These are phyloP conservation scores for Cylas formicarius DNA, from an alignment of 1,140 invertebrate species.

Conservation along the genomic window DNA sequence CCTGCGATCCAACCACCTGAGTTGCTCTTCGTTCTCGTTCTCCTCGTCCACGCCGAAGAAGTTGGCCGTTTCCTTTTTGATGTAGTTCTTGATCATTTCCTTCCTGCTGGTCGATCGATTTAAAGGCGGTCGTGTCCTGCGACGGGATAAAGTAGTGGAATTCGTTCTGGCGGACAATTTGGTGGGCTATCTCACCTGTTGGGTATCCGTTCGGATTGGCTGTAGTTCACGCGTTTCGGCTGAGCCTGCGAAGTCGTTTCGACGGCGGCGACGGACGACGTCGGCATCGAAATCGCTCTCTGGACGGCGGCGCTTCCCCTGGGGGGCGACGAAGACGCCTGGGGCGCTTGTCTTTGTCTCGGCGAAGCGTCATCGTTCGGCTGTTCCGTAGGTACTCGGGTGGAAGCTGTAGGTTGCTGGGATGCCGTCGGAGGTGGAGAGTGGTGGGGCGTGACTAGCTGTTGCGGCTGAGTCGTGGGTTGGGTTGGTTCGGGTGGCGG, in stretches of 20 bases:
- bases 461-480: constrained; percentile 6
- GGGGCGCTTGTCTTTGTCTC: constrained; percentile 6
- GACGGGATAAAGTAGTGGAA: constrained; percentile 5
- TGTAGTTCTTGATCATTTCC: constrained; percentile 51
- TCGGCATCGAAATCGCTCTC: constrained; percentile 41
- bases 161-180: constrained; percentile 36
- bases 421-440: constrained; percentile 4
- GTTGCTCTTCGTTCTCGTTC: constrained; percentile 59
- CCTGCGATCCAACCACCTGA: constrained; percentile 66
- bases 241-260: constrained; percentile 30
- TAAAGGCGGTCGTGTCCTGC: constrained; percentile 36
- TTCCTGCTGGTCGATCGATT: constrained; percentile 41
- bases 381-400: constrained; percentile 6
- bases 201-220: constrained; percentile 37
- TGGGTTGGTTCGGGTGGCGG: constrained; percentile 5
- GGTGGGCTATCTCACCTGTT: constrained; percentile 21
- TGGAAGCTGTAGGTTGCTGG: constrained; percentile 9
- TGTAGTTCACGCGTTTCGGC: constrained; percentile 24
- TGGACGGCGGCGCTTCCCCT: constrained; percentile 18
- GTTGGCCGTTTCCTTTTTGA: constrained; percentile 66
- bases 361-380: constrained; percentile 5
- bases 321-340: constrained; percentile 19
- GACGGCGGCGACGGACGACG: constrained; percentile 40
- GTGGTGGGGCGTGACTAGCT: constrained; percentile 13
- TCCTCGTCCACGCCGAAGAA: constrained; percentile 74